Conservation (phyloP, 2,888 invertebrate species). For the Chirona hameri region DNA sequence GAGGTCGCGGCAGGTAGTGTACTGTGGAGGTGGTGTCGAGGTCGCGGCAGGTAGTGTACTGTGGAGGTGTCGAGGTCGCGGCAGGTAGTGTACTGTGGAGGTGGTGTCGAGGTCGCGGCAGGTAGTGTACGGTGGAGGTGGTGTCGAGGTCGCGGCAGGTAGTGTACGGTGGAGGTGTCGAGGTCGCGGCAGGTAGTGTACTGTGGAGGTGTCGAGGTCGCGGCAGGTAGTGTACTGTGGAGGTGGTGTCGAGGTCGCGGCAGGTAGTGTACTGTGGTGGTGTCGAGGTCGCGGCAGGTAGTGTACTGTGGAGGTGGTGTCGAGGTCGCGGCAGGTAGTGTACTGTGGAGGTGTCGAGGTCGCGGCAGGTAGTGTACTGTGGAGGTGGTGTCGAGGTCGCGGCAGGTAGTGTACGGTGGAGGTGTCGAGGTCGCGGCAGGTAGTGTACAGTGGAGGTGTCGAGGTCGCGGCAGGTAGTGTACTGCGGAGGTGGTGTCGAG, state of each 20-base stretch:
- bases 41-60: constrained; percentile 82
- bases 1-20: constrained; percentile 71
- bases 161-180: no score
- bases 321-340: no score
- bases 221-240: constrained; percentile 73
- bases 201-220: constrained; percentile 82
- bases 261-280: constrained; percentile 76
- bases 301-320: no score
- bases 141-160: constrained; percentile 85
- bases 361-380: constrained; percentile 73
- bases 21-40: constrained; percentile 84
- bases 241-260: no score
- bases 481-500: no score
- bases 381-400: no score
- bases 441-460: constrained; percentile 80
- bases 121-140: constrained; percentile 73
- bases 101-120: no score
- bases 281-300: constrained; percentile 83
- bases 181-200: constrained; percentile 76
- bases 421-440: constrained; percentile 86
- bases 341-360: constrained; percentile 82
- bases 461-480: constrained; percentile 75
- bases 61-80: constrained; percentile 84
- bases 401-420: constrained; percentile 77
- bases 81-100: constrained; percentile 71